Percentiles rank a stretch among this genome's conserved stretches.
phyloP scores from a whole-genome alignment of 2,888 invertebrate species.

The Morinoia aosen region DNA sequence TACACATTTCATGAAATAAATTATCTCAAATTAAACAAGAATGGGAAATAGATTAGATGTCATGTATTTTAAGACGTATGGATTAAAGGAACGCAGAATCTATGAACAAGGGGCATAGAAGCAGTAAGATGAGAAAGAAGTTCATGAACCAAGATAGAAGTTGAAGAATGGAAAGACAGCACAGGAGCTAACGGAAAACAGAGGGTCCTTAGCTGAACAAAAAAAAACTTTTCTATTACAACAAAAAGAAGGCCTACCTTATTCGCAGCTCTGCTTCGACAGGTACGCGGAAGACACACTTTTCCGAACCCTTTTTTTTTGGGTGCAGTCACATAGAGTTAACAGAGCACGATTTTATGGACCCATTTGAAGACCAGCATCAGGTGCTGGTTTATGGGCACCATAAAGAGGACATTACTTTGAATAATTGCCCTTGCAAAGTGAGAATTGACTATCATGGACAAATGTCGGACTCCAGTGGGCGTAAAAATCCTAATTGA shows the following conservation, averaged over 20 bases:
- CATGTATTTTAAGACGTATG: too few relatives aligned
- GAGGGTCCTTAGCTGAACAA: too few relatives aligned
- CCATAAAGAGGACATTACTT: slow-evolving; percentile 43
- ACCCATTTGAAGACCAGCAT: slow-evolving; percentile 14
- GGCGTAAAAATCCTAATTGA: slow-evolving; percentile 5
- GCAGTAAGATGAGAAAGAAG: too few relatives aligned
- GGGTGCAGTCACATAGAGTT: neutral
- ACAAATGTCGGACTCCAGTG: neutral
- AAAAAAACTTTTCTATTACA: too few relatives aligned
- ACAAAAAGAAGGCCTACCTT: too few relatives aligned
- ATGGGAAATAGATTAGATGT: too few relatives aligned
- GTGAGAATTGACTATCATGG: slow-evolving; percentile 8
- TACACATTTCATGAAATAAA: neutral
- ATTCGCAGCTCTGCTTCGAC: neutral
- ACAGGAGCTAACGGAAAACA: too few relatives aligned
- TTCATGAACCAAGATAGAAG: too few relatives aligned
- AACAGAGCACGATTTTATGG: slow-evolving; percentile 5
- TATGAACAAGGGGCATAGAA: too few relatives aligned
- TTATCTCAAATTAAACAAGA: too few relatives aligned
- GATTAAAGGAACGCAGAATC: too few relatives aligned
- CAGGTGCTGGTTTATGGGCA: slow-evolving; percentile 15
- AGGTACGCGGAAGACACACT: neutral
- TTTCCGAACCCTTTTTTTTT: neutral
- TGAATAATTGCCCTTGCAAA: slow-evolving; percentile 36
- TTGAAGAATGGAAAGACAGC: too few relatives aligned